Conservation (phyloP, 2,797 vertebrate genomes). For the Danio albolineatus region DNA sequence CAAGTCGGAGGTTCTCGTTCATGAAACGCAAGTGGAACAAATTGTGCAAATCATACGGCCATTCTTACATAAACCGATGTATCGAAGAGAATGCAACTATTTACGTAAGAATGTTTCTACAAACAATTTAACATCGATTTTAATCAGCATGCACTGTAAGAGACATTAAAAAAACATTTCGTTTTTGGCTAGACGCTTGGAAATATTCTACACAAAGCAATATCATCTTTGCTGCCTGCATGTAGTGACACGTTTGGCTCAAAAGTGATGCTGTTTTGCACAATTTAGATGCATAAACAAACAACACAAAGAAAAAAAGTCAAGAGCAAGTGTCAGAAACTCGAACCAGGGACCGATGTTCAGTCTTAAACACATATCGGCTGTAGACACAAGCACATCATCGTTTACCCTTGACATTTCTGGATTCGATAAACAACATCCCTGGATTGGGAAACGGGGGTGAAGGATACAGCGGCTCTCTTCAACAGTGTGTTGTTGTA, state of each 20-base stretch:
- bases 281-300: slow-evolving; percentile 16
- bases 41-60: slow-evolving; percentile 7
- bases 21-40: slow-evolving; percentile 30
- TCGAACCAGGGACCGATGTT: slow-evolving; percentile 9
- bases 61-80: not conserved
- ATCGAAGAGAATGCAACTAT: not conserved
- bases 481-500: not conserved
- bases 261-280: slow-evolving; percentile 19
- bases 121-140: slow-evolving; percentile 6
- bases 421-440: not conserved
- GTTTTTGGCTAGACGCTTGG: slow-evolving; percentile 6
- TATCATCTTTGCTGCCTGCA: not conserved
- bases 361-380: slow-evolving; percentile 38
- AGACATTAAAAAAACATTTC: not conserved
- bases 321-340: not conserved
- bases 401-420: slow-evolving; percentile 52
- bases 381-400: not conserved
- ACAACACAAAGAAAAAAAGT: slow-evolving; percentile 4
- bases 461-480: not conserved
- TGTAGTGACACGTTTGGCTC: not conserved
- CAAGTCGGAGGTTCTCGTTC: not conserved
- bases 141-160: slow-evolving; percentile 1
- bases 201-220: not conserved
- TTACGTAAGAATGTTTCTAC: not conserved
- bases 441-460: not conserved